Conservation (phyloP, 2,113 vertebrate species). For the Gavia stellata region DNA sequence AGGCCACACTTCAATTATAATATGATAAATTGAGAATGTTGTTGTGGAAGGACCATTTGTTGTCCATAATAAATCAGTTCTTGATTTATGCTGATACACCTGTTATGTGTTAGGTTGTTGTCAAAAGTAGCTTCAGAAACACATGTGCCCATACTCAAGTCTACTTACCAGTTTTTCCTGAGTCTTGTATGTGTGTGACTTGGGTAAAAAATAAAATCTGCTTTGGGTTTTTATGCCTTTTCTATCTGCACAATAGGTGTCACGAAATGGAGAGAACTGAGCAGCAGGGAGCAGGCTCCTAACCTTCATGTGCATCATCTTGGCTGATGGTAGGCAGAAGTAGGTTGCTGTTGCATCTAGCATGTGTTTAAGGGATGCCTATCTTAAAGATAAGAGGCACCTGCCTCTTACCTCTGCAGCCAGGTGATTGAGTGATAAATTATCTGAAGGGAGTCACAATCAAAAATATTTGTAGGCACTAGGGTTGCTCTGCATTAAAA, state of each 20-base stretch:
- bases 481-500: not conserved
- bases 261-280: not conserved
- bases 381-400: not conserved
- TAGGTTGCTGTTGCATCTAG: not conserved
- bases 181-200: not conserved
- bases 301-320: not conserved
- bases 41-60: not conserved
- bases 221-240: not conserved
- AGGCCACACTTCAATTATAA: not conserved
- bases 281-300: not conserved
- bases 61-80: not conserved
- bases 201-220: not conserved
- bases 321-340: not conserved
- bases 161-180: not conserved
- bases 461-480: not conserved
- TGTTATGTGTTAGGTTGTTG: not conserved
- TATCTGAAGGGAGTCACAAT: not conserved
- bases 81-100: not conserved
- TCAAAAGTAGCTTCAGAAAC: not conserved
- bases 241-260: not conserved
- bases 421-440: not conserved
- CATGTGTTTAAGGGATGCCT: not conserved
- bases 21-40: not conserved
- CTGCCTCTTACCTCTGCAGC: not conserved
- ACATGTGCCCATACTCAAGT: not conserved